Percentiles rank a stretch among this genome's conserved stretches.
These are phyloP conservation scores for Malurus cyaneus DNA, from an alignment of 2,113 vertebrate species.

Conservation along the genomic window DNA sequence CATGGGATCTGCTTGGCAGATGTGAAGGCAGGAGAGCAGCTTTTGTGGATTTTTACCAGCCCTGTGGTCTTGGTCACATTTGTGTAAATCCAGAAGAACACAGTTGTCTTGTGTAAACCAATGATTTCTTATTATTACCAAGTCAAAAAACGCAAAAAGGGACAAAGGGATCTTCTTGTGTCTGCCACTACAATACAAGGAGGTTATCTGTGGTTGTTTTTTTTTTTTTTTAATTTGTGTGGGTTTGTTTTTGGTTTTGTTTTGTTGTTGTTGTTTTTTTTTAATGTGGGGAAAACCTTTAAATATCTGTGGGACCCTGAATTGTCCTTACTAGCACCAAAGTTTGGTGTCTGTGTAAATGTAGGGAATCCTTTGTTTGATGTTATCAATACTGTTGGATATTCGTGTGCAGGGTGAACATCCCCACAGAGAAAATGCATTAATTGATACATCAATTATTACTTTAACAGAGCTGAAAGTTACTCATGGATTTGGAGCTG, in stretches of 20 bases:
- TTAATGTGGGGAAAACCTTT: rapidly evolving
- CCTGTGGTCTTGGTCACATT: background rate
- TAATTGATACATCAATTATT: background rate
- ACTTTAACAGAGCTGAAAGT: background rate
- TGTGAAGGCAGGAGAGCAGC: background rate
- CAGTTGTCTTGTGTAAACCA: background rate
- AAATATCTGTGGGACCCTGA: background rate
- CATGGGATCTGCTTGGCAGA: background rate
- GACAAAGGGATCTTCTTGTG: background rate
- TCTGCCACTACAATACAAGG: background rate
- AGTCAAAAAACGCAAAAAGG: background rate
- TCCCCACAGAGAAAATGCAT: background rate
- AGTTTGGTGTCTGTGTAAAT: background rate
- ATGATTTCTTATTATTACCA: background rate
- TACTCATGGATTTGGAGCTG: background rate
- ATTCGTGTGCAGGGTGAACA: background rate
- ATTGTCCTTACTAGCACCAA: background rate
- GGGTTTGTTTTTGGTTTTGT: too few relatives aligned
- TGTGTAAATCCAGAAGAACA: background rate
- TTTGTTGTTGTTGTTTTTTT: too few relatives aligned
- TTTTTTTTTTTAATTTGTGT: too few relatives aligned
- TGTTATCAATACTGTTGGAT: background rate
- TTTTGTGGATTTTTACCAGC: background rate
- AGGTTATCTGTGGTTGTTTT: too few relatives aligned
- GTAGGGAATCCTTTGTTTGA: background rate